Percentiles rank a stretch among this genome's conserved stretches.
Evolutionary conservation across 2,888 invertebrate species (phyloP).

Genomic region (Agrochola macilenta): DNA sequence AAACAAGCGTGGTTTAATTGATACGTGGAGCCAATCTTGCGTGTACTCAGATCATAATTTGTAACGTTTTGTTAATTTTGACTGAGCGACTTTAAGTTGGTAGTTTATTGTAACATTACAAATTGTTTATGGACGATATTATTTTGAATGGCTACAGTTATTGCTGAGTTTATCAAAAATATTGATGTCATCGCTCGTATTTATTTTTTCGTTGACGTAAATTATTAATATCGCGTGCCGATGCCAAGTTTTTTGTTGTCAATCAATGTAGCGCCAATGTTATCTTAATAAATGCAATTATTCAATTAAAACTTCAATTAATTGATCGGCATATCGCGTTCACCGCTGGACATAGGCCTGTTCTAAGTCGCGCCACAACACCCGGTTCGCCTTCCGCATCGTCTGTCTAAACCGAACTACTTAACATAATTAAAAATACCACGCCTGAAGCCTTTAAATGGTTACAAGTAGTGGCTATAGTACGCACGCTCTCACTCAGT

Average conservation of each 20-base stretch:
- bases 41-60: slow-evolving; percentile 54
- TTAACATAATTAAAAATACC: background rate
- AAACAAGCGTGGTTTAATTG: slow-evolving; percentile 78
- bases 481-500: slow-evolving; percentile 29
- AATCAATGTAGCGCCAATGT: slow-evolving; percentile 33
- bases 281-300: slow-evolving; percentile 27
- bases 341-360: background rate
- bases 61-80: slow-evolving; percentile 60
- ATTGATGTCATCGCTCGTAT: slow-evolving; percentile 13
- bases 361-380: background rate
- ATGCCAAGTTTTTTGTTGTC: slow-evolving; percentile 37
- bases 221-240: slow-evolving; percentile 33
- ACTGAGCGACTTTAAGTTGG: slow-evolving; percentile 25
- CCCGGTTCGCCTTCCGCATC: background rate
- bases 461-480: background rate
- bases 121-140: slow-evolving; percentile 32
- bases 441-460: slow-evolving; percentile 2
- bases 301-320: slow-evolving; percentile 30
- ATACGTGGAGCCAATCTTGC: slow-evolving; percentile 69
- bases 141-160: slow-evolving; percentile 18
- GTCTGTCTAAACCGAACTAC: background rate
- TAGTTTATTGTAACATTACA: slow-evolving; percentile 31
- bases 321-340: slow-evolving; percentile 6
- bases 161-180: slow-evolving; percentile 18
- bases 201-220: slow-evolving; percentile 4